Base-by-base conservation (phyloP, 2,888 invertebrate species). In the Tryphoninae sp. region DNA sequence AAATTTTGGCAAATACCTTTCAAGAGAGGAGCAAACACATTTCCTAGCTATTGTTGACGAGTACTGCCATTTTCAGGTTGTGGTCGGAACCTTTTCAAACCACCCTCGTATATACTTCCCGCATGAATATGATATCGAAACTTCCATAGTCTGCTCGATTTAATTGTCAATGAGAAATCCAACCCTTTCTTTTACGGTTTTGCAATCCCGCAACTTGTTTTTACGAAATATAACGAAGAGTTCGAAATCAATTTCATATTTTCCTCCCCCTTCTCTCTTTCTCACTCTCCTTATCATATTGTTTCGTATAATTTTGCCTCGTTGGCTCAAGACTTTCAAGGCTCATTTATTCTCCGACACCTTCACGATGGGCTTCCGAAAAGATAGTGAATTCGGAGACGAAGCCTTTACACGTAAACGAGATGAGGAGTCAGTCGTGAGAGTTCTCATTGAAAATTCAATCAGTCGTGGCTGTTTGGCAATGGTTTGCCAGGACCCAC, bases 381-480 rank as follows among this genome's bases (percentile, higher is more conserved):
- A 7, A 7, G 26, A 6, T 23, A 59, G 33, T 4, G 40, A 55
- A 55, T 55, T 4, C 8, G 19, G 19, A 55, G 16, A 7, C 8
- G 19, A 6, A 33, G 33, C 51, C 3, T 13, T 11, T 59, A 26
- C 8, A 26, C 13, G 23, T 55, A 55, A n/a, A 55, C 55, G 4
- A 8, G 19, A 55, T 1, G 33, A 55, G 55, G 55, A 58, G 23
- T 33, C 6, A 49, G n/a, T 33, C 13, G 13, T 42, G 13, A n/a
- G 62, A 61, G 13, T 22, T 16, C 40, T 40, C 62, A 62, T 62
- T 77, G n/a, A 62, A 61, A 77, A 69, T 77, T 69, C 62, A 69
- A 77, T 77, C 53, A 77, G 33, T 16, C 61, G 42, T 62, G 42
- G 61, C 76, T 77, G 53, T 69, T 77, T 69, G 76, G 68, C 69